Conservation (phyloP, 2,797 vertebrate species). For the Sternarchorhynchus goeldii region DNA sequence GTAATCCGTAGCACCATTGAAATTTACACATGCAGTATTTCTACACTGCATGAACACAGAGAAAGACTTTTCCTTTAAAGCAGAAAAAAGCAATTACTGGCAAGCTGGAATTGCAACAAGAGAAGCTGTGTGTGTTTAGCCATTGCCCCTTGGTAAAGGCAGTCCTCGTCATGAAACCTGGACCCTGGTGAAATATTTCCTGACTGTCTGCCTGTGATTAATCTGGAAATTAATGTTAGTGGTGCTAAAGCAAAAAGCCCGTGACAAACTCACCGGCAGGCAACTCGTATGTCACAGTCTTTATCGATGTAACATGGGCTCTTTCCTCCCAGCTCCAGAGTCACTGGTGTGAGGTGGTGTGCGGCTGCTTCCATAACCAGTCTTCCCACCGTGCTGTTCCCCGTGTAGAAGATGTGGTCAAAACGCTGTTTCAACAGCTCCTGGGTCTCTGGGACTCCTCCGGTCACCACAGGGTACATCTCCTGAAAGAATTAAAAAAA, state of each 20-base stretch:
- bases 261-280: slow-evolving; percentile 74
- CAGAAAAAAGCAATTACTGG: too few relatives aligned
- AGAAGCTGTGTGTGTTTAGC: too few relatives aligned
- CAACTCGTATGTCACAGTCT: slow-evolving; percentile 73
- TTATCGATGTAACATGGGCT: slow-evolving; percentile 89
- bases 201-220: too few relatives aligned
- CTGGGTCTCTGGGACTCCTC: slow-evolving; percentile 82
- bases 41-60: not conserved
- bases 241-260: too few relatives aligned
- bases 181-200: too few relatives aligned
- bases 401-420: slow-evolving; percentile 89
- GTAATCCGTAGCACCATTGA: too few relatives aligned
- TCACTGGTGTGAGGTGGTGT: slow-evolving; percentile 88
- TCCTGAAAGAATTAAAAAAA: slow-evolving; percentile 62
- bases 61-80: too few relatives aligned
- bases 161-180: too few relatives aligned
- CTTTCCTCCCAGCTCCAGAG: slow-evolving; percentile 92
- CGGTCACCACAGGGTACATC: slow-evolving; percentile 78
- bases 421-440: slow-evolving; percentile 82
- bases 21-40: not conserved
- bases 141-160: too few relatives aligned
- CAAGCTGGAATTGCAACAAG: too few relatives aligned
- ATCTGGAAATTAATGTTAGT: too few relatives aligned
- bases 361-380: slow-evolving; percentile 85
- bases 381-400: slow-evolving; percentile 77